A percentile compares a stretch with the other conserved stretches of the same genome.
These are phyloP conservation scores for Macheiramphus alcinus DNA, from an alignment of 2,113 vertebrate species.

Conservation along the genomic window DNA sequence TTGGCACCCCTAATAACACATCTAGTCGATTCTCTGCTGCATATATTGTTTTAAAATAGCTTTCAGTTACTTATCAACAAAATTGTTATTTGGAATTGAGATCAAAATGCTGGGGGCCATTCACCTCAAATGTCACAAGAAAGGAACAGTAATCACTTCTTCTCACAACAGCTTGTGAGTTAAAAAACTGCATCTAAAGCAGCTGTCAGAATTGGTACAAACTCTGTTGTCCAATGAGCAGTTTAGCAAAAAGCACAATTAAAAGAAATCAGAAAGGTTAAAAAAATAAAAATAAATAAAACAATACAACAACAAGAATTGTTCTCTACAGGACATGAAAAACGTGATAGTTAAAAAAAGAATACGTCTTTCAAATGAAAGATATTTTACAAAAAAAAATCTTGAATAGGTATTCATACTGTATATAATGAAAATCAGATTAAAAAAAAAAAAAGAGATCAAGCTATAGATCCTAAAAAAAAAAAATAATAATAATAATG, in stretches of 20 bases:
- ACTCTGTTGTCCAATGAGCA: background rate
- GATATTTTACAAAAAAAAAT: background rate
- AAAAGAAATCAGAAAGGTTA: background rate
- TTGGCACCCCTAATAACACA: slow-evolving; percentile 36
- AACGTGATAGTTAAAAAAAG: background rate
- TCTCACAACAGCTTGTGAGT: background rate
- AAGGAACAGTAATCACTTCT: background rate
- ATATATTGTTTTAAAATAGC: slow-evolving; percentile 38
- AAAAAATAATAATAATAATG: background rate
- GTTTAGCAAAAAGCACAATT: background rate
- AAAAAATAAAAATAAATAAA: background rate
- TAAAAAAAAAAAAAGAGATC: background rate
- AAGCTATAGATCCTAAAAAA: background rate
- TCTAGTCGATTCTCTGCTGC: slow-evolving; percentile 3
- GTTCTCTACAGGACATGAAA: background rate
- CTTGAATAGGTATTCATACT: background rate
- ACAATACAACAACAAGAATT: background rate
- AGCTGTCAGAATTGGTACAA: background rate
- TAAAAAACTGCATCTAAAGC: background rate
- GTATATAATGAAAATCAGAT: background rate
- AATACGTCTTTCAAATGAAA: background rate
- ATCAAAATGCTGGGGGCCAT: background rate
- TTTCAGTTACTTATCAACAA: background rate
- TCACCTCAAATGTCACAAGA: background rate
- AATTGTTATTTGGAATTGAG: background rate